phyloP scores from a whole-genome alignment of 2,113 vertebrate genomes.

The Pseudois nayaur region DNA sequence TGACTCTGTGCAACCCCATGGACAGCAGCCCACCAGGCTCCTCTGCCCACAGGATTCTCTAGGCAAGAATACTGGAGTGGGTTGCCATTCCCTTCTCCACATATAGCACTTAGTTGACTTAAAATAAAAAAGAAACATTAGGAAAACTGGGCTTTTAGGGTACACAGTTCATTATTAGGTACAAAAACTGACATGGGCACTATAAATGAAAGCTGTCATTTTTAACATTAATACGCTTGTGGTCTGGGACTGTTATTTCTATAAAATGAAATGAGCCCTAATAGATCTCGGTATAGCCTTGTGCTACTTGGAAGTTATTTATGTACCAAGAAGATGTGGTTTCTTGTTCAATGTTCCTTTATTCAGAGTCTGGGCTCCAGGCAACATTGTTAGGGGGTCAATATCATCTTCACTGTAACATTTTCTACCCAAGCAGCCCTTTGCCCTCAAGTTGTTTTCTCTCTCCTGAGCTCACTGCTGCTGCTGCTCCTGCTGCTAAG shows the following conservation, averaged over 20 bases:
- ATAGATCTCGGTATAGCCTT: neutral
- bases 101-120: neutral
- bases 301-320: neutral
- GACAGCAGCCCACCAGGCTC: neutral
- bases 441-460: neutral
- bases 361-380: neutral
- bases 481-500: too few relatives aligned
- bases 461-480: neutral
- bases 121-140: neutral
- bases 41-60: neutral
- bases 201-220: neutral
- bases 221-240: neutral
- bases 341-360: neutral
- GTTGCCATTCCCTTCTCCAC: neutral
- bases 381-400: neutral
- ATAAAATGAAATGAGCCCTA: neutral
- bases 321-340: neutral
- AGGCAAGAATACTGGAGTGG: neutral
- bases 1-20: neutral
- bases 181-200: neutral
- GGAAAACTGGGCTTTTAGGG: neutral
- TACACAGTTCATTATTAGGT: neutral
- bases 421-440: neutral
- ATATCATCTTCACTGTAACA: neutral
- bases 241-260: neutral